These are phyloP conservation scores for Pogonocichla stellata DNA, from an alignment of 2,113 vertebrate genomes.

Conservation along the genomic window DNA sequence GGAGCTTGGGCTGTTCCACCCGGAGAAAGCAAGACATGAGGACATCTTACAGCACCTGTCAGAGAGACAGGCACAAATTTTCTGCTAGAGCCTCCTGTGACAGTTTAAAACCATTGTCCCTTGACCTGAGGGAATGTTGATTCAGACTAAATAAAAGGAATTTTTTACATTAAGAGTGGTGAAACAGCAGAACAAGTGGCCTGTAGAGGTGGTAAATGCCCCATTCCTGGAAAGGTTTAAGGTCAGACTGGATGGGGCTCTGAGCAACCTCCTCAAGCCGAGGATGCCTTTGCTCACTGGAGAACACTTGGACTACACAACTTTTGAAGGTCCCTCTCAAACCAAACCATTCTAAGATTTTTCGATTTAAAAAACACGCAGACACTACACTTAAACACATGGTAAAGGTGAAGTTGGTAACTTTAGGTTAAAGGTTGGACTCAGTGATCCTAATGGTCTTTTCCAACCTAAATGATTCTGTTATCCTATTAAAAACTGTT, in stretches of 20 bases:
- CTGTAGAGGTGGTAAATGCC: neutral
- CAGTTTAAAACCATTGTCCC: neutral
- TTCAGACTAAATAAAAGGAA: neutral
- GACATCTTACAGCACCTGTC: neutral
- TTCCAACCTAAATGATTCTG: neutral
- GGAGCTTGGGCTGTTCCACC: neutral
- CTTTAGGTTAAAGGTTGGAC: neutral
- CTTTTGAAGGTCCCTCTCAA: neutral
- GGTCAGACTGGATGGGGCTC: accelerated
- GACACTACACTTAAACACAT: neutral
- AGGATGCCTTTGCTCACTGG: neutral
- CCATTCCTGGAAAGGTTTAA: neutral
- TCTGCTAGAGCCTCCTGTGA: neutral
- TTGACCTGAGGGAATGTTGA: neutral
- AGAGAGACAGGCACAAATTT: neutral
- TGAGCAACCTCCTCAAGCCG: neutral
- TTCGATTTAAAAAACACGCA: neutral
- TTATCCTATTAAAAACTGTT: neutral
- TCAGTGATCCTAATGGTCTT: neutral
- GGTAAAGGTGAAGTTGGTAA: neutral
- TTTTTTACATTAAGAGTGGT: neutral
- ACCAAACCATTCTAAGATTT: neutral
- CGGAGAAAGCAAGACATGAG: neutral
- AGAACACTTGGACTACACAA: neutral
- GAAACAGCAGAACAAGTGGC: neutral